Conservation (phyloP, 2,797 vertebrate genomes). For the Graptemys geographica region DNA sequence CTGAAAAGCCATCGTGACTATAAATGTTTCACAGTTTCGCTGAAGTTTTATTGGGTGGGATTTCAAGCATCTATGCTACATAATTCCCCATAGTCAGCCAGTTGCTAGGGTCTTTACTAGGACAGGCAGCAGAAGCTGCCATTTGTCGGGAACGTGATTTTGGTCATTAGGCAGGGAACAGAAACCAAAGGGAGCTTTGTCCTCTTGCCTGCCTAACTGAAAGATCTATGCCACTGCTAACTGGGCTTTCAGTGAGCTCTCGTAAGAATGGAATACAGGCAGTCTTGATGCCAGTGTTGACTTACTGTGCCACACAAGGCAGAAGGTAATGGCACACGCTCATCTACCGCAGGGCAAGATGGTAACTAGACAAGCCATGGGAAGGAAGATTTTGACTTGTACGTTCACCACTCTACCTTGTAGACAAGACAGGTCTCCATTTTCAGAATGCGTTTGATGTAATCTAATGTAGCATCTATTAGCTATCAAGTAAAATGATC, state of each 20-base stretch:
- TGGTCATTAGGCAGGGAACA: neutral
- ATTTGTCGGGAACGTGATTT: fast-evolving
- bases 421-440: neutral
- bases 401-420: neutral
- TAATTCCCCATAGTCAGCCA: fast-evolving
- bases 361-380: neutral
- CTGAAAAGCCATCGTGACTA: neutral
- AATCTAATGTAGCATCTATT: neutral
- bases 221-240: neutral
- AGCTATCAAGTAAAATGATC: neutral
- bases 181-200: neutral
- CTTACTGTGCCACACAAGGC: neutral
- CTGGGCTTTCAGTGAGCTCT: neutral
- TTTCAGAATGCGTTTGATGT: neutral
- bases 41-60: neutral
- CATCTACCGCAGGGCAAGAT: neutral
- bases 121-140: too few relatives aligned
- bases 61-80: fast-evolving
- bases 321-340: neutral
- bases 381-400: neutral
- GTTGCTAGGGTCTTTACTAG: neutral
- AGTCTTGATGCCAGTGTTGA: neutral
- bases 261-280: too few relatives aligned
- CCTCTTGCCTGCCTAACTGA: neutral
- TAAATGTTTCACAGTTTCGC: neutral